Conservation (phyloP, 1,140 invertebrate species). For the Papilio machaon region DNA sequence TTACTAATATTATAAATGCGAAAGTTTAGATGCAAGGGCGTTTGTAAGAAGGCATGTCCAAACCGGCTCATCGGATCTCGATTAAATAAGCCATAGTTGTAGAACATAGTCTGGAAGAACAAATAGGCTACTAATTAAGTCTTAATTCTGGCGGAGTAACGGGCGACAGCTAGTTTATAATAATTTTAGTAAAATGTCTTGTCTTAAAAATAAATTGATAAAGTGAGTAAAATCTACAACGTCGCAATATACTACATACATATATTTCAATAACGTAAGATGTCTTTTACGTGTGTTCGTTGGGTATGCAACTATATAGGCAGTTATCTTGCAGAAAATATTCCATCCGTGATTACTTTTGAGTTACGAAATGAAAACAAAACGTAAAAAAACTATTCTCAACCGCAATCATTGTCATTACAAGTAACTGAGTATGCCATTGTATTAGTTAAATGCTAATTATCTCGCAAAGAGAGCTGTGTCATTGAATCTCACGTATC, state of each 20-base stretch:
- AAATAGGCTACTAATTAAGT: too few relatives aligned
- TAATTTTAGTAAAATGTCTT: too few relatives aligned
- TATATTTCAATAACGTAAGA: not conserved
- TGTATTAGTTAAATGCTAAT: constrained; percentile 1
- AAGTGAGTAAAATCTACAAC: too few relatives aligned
- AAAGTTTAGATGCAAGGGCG: too few relatives aligned
- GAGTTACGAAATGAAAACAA: not conserved
- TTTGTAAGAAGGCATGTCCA: too few relatives aligned
- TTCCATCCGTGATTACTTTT: not conserved
- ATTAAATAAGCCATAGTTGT: too few relatives aligned
- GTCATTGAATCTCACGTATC: not conserved
- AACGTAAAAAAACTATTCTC: not conserved
- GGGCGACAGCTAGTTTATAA: too few relatives aligned
- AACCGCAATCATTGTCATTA: not conserved
- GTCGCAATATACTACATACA: not conserved
- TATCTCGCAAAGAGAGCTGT: not conserved
- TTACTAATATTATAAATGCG: too few relatives aligned
- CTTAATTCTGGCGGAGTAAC: too few relatives aligned
- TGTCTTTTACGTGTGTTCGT: not conserved
- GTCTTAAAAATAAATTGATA: too few relatives aligned
- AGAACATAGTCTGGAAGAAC: too few relatives aligned
- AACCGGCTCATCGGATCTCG: too few relatives aligned
- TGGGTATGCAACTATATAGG: not conserved
- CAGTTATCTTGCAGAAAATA: not conserved
- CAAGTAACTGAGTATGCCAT: not conserved